Evolutionary conservation across 2,797 vertebrate genomes (phyloP).

Genomic region (Pristis pectinata): DNA sequence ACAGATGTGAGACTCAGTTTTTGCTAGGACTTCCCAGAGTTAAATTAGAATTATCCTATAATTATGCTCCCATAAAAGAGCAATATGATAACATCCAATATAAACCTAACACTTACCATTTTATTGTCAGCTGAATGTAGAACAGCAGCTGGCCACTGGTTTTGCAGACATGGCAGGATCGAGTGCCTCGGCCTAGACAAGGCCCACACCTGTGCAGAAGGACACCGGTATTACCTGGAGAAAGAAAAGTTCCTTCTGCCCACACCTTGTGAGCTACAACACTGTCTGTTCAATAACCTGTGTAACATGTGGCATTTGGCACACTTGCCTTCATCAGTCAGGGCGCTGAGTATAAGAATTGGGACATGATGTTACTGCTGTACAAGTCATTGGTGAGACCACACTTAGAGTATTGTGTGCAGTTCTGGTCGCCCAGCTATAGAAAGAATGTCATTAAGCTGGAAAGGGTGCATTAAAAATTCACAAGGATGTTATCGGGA

Average conservation of each 20-base stretch:
- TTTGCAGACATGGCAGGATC: slow-evolving; percentile 25
- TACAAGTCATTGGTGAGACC: no score
- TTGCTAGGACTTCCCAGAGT: no score
- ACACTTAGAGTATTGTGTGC: no score
- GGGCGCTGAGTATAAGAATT: no score
- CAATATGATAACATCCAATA: background rate
- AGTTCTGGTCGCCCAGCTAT: no score
- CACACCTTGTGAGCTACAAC: background rate
- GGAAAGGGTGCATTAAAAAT: no score
- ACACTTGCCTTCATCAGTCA: no score
- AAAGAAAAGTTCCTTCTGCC: background rate
- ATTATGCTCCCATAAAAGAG: background rate
- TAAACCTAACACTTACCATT: slow-evolving; percentile 12
- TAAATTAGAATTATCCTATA: background rate
- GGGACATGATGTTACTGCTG: no score
- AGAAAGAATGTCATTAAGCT: no score
- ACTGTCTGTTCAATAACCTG: background rate
- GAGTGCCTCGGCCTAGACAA: slow-evolving; percentile 15
- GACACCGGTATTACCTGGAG: background rate
- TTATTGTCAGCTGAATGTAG: slow-evolving; percentile 33
- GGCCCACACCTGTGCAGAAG: background rate
- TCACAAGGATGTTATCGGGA: no score
- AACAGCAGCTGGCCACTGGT: slow-evolving; percentile 5
- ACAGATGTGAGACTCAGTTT: no score
- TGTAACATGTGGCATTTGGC: background rate